A percentile compares a stretch with the other conserved stretches of the same genome.
Evolutionary conservation across 30 jellyfish, hydroid and myxozoan species (phyloP).

Genomic region (Hydractinia symbiolongicarpus): DNA sequence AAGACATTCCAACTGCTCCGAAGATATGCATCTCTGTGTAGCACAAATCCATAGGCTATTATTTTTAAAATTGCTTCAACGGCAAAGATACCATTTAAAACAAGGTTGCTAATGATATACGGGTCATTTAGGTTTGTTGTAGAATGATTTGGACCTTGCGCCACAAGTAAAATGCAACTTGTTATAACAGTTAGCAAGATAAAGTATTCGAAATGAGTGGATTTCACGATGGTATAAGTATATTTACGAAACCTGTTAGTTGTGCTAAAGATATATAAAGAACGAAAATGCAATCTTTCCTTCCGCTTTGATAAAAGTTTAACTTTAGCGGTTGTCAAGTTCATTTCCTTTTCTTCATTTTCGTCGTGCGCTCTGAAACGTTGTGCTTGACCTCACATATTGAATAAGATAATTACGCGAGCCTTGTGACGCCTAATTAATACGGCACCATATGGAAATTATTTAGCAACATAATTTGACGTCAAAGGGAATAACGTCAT

Average conservation of each 20-base stretch:
- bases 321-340: neutral
- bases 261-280: conserved; percentile 22
- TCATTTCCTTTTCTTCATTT: neutral
- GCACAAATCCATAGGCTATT: conserved; percentile 35
- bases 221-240: neutral
- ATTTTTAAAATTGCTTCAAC: conserved; percentile 24
- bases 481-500: too few species aligned
- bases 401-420: too few species aligned
- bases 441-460: too few species aligned
- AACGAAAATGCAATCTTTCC: conserved; percentile 16
- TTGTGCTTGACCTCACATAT: too few species aligned
- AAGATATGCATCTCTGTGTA: conserved; percentile 29
- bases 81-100: conserved; percentile 12
- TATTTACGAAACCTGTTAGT: neutral
- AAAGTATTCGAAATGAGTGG: conserved; percentile 11
- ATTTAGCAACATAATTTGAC: too few species aligned
- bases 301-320: neutral
- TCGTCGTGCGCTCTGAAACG: neutral
- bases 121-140: neutral
- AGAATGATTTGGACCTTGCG: conserved; percentile 14
- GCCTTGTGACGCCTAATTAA: too few species aligned
- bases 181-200: conserved; percentile 3
- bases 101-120: neutral
- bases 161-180: conserved; percentile 14
- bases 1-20: conserved; percentile 36